Base-by-base conservation (phyloP, 2,113 vertebrate genomes). In the Sphaerodactylus townsendi region DNA sequence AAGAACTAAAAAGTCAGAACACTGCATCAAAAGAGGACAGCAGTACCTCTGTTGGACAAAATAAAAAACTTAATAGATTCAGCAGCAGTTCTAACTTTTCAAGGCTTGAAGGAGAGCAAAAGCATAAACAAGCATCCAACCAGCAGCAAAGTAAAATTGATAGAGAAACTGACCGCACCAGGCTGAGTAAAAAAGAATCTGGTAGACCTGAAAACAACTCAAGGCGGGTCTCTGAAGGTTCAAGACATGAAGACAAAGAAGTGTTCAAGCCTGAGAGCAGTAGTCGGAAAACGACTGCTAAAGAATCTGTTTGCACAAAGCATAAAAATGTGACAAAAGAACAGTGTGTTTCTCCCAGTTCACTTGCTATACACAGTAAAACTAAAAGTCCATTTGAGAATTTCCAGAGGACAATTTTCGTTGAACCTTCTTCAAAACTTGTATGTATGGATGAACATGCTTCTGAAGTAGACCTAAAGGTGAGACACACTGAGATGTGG, bases 401-500 rank as follows among this genome's bases (percentile, higher is more conserved):
- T 10, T 80, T 84, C 39, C 13, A 3, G n/a, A 90, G 87, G 17
- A 44, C 79, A 11, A 73, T 64, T 41, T 1, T 79, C 17, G 86
- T 78, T 50, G 77, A 82, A 56, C 5, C n/a, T 1, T 62, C 81
- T 14, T 46, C 14, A 39, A 59, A 82, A 41, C 39, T 77, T 68
- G 70, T 78, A 0, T 53, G 84, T 83, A 30, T 84, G n/a, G 66
- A 80, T 59, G 76, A 91, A 21, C 37, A 28, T 2, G n/a, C 65
- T 74, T 82, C 77, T 10, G 66, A 79, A 48, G 44, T 37, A 71
- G 56, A 72, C 73, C 59, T 59, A 41, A 66, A 84, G 65, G 86
- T 48, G n/a, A 72, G 76, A 5, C 30, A 5, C 30, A 78, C 33
- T 77, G 41, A 37, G 1, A 28, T 77, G n/a, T 19, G 41, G 11